phyloP scores from a whole-genome alignment of 2,113 vertebrate species.

The Vanacampus margaritifer region DNA sequence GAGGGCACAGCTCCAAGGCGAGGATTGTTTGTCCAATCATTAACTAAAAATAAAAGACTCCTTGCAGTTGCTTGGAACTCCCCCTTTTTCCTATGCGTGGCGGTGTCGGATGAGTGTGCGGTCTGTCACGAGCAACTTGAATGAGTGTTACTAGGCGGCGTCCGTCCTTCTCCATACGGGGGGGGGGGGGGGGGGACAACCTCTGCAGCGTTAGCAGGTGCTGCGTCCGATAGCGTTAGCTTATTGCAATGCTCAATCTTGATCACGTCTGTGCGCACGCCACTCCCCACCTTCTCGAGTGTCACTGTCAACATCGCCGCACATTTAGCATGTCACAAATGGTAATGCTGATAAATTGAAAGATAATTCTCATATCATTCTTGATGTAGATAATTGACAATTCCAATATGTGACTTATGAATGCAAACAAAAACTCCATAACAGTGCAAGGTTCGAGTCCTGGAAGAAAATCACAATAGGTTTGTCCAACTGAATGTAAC shows the following conservation, averaged over 20 bases:
- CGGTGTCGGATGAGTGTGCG: slow-evolving; percentile 43
- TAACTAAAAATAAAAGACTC: slow-evolving; percentile 77
- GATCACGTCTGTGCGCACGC: slow-evolving; percentile 38
- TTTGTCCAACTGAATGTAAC: slow-evolving; percentile 8
- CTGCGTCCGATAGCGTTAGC: slow-evolving; percentile 51
- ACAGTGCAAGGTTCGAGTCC: neutral
- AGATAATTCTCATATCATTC: slow-evolving; percentile 44
- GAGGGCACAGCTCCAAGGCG: slow-evolving; percentile 58
- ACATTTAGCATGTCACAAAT: slow-evolving; percentile 55
- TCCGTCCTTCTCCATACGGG: slow-evolving; percentile 25
- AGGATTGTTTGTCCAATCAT: slow-evolving; percentile 74
- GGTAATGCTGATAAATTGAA: slow-evolving; percentile 52
- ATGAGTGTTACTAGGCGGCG: slow-evolving; percentile 33
- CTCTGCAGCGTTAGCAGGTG: slow-evolving; percentile 58
- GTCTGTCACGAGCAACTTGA: slow-evolving; percentile 62
- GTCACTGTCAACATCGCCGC: slow-evolving; percentile 34
- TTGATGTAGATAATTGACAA: slow-evolving; percentile 57
- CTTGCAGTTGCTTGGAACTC: slow-evolving; percentile 49
- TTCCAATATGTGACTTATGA: slow-evolving; percentile 22
- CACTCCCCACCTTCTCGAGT: slow-evolving; percentile 26
- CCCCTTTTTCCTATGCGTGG: slow-evolving; percentile 27
- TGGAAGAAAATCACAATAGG: slow-evolving; percentile 31
- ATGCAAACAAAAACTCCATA: slow-evolving; percentile 19
- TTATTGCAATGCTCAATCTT: slow-evolving; percentile 65
- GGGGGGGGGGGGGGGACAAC: slow-evolving; percentile 16